A percentile compares a stretch with the other conserved stretches of the same genome.
These are phyloP conservation scores for Apaloderma vittatum DNA, from an alignment of 2,113 vertebrate species.

Conservation along the genomic window DNA sequence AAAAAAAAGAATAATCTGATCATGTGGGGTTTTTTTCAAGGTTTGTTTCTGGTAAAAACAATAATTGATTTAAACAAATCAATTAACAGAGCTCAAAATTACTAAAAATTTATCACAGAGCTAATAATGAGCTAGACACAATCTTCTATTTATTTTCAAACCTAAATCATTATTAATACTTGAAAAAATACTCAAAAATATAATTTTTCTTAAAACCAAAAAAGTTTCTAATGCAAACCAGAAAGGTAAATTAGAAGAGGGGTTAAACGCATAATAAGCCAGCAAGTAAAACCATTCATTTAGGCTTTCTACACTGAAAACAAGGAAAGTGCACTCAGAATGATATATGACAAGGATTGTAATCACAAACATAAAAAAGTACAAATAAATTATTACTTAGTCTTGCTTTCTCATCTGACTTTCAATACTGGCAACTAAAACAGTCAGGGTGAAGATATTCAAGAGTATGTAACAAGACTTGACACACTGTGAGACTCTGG, in stretches of 20 bases:
- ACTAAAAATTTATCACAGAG: not conserved
- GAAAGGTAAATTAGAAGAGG: not conserved
- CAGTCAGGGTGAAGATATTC: not conserved
- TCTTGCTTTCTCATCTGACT: not conserved
- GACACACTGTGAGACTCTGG: not conserved
- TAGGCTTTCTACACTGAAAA: not conserved
- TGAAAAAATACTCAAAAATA: not conserved
- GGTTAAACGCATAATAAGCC: not conserved
- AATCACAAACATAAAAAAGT: not conserved
- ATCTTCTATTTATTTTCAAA: not conserved
- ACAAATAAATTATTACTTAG: not conserved
- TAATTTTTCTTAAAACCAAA: not conserved
- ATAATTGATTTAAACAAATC: not conserved
- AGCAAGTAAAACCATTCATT: not conserved
- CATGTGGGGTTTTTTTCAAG: not conserved
- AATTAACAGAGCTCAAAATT: conserved; percentile 18
- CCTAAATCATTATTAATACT: not conserved
- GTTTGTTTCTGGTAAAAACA: not conserved
- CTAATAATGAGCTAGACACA: not conserved
- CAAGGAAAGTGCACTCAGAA: not conserved
- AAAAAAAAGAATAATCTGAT: not conserved
- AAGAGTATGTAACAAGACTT: not conserved
- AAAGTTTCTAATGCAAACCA: not conserved
- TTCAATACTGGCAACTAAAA: not conserved
- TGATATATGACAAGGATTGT: not conserved